phyloP scores from a whole-genome alignment of 2,888 invertebrate species.

The Ariolimax columbianus region DNA sequence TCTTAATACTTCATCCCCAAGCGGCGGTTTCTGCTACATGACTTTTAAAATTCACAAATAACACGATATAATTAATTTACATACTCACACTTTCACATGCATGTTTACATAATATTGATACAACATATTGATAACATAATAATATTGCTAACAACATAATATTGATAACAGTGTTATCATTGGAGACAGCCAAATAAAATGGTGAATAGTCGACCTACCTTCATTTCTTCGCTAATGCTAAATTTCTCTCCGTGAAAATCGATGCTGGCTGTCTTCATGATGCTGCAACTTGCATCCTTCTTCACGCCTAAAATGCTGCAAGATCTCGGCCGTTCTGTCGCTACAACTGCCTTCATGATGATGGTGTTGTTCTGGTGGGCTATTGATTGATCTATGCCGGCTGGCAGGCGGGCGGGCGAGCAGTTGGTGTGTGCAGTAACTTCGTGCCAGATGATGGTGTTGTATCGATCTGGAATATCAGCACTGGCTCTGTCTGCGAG shows the following conservation, averaged over 20 bases:
- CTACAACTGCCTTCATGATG: constrained; percentile 45
- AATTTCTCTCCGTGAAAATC: constrained; percentile 45
- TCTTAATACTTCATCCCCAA: too few relatives aligned
- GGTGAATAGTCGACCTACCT: background rate
- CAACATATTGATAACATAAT: too few relatives aligned
- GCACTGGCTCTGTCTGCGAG: background rate
- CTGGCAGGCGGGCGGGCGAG: background rate
- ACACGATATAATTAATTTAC: too few relatives aligned
- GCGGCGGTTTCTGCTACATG: too few relatives aligned
- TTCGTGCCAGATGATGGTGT: constrained; percentile 21
- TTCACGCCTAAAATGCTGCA: constrained; percentile 47
- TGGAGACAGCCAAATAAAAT: too few relatives aligned
- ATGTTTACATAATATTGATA: too few relatives aligned
- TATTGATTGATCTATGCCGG: constrained; percentile 45
- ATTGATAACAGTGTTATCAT: too few relatives aligned
- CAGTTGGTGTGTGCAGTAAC: background rate
- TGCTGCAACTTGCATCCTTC: constrained; percentile 44
- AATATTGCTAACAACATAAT: too few relatives aligned
- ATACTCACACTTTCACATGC: too few relatives aligned
- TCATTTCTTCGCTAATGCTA: constrained; percentile 49
- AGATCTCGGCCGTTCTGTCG: constrained; percentile 36
- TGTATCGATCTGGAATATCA: constrained; percentile 21
- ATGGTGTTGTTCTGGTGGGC: background rate
- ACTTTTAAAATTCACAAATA: too few relatives aligned
- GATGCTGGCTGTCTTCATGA: constrained; percentile 49